A percentile compares a stretch with the other conserved stretches of the same genome.
Evolutionary conservation across 2,113 vertebrate species (phyloP).

Genomic region (Entelurus aequoreus): DNA sequence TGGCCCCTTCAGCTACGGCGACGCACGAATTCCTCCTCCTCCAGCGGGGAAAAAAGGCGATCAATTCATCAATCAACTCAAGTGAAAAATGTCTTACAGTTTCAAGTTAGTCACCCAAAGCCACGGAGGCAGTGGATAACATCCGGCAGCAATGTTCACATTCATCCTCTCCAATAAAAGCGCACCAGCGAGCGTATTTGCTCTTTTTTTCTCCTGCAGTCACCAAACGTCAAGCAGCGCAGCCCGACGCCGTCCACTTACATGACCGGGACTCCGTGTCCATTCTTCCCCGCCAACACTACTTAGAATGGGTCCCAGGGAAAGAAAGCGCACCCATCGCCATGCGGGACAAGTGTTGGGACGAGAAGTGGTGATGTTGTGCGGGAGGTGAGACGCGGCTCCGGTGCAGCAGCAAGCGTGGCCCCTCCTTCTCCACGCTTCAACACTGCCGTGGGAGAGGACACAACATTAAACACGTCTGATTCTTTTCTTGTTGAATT

Average conservation of each 20-base stretch:
- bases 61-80: conserved; percentile 30
- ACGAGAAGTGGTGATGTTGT: conserved; percentile 34
- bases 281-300: conserved; percentile 19
- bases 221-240: conserved; percentile 41
- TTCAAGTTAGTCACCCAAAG: conserved; percentile 20
- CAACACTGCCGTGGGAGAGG: conserved; percentile 29
- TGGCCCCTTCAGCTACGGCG: conserved; percentile 55
- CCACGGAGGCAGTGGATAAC: conserved; percentile 5
- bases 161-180: conserved; percentile 46
- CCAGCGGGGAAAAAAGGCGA: conserved; percentile 30
- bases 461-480: neutral
- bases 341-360: conserved; percentile 56
- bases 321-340: conserved; percentile 41
- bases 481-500: too few species aligned
- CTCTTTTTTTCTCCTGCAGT: conserved; percentile 51
- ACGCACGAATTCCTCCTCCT: conserved; percentile 59
- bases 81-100: conserved; percentile 8
- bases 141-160: conserved; percentile 17
- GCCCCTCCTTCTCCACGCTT: conserved; percentile 46
- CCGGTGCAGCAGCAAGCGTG: conserved; percentile 36
- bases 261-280: conserved; percentile 6
- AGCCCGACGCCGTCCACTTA: conserved; percentile 39
- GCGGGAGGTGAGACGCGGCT: conserved; percentile 54
- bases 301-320: conserved; percentile 21
- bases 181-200: conserved; percentile 44